Evolutionary conservation across 2,888 invertebrate species (phyloP), one percentile per base, ranked within the genome.

Genomic region (Celastrina argiolus): DNA sequence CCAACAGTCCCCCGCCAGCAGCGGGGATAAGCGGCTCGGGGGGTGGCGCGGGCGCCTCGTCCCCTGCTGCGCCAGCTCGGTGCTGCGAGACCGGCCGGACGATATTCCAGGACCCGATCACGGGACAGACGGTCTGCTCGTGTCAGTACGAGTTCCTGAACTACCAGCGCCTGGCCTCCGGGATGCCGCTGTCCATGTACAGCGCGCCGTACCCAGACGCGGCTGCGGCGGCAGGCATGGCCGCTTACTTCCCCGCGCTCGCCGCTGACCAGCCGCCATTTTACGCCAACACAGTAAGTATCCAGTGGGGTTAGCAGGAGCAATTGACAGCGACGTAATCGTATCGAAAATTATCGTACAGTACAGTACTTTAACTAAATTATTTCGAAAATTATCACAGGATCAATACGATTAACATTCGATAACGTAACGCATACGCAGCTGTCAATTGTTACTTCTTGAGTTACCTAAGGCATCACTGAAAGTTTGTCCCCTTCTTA

Each of bases 31-130:
- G 93, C 86, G 90, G 92, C 76, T 87, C 92, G 36, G 74, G 71
- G 78, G 89, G 80, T 78, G 89, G 84, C 84, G 83, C 81, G 66
- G 84, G 92, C 84, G 75, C 92, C 68, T 85, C 93, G 66, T 87
- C 92, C 71, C 87, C 92, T 59, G 84, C 91, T 66, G 88, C 93
- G 69, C 83, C 93, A 73, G 89, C 93, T 70, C 89, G 97, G 77
- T 97, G 98, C 92, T 97, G 98, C 92, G 97, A 98, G 92, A 97
- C 97, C 73, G 97, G 97, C 74, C 94, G 97, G 78, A 95, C 97
- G 72, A 94, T 97, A 83, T 97, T 96, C 92, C 96, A 96, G 81
- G 97, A 97, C 88, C 97, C 97, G 58, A 93, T 97, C 75, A 96
- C 96, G 74, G 97, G 97, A 66, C 96, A 97, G 87, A 96, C 95